Evolutionary conservation across 2,113 vertebrate species (phyloP).

Genomic region (Lophochroa leadbeateri): DNA sequence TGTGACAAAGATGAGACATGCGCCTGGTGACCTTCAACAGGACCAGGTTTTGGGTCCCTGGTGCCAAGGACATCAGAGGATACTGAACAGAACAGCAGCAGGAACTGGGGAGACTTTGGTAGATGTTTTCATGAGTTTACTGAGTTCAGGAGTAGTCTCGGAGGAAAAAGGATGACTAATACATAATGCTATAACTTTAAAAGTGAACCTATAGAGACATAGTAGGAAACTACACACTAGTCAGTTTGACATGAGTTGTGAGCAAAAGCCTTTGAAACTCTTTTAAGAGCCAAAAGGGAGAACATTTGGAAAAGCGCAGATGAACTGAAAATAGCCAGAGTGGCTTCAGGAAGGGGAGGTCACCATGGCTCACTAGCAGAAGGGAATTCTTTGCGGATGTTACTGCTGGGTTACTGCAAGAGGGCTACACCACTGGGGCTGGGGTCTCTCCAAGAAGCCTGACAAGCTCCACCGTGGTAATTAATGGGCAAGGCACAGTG

Average conservation of each 20-base stretch:
- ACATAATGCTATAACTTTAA: slow-evolving; percentile 54
- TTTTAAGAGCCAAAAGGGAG: slow-evolving; percentile 75
- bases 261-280: slow-evolving; percentile 69
- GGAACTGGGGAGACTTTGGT: slow-evolving; percentile 30
- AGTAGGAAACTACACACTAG: slow-evolving; percentile 61
- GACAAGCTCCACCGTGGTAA: not conserved
- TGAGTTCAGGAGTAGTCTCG: slow-evolving; percentile 56
- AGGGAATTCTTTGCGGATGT: slow-evolving; percentile 62
- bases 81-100: not conserved
- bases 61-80: not conserved
- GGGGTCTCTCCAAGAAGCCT: not conserved
- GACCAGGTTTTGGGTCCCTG: not conserved
- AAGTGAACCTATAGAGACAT: slow-evolving; percentile 56
- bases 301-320: slow-evolving; percentile 72
- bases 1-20: not conserved
- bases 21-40: not conserved
- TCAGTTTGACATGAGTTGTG: slow-evolving; percentile 74
- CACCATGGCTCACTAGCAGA: slow-evolving; percentile 68
- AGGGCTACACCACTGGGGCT: not conserved
- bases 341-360: slow-evolving; percentile 71
- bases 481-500: not conserved
- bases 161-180: slow-evolving; percentile 62
- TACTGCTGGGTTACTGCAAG: slow-evolving; percentile 17
- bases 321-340: slow-evolving; percentile 28
- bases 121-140: slow-evolving; percentile 66